Percentiles rank a stretch among this genome's conserved stretches.
Conservation (phyloP, 2,113 vertebrate genomes). For the Oreochromis tanganicae region DNA sequence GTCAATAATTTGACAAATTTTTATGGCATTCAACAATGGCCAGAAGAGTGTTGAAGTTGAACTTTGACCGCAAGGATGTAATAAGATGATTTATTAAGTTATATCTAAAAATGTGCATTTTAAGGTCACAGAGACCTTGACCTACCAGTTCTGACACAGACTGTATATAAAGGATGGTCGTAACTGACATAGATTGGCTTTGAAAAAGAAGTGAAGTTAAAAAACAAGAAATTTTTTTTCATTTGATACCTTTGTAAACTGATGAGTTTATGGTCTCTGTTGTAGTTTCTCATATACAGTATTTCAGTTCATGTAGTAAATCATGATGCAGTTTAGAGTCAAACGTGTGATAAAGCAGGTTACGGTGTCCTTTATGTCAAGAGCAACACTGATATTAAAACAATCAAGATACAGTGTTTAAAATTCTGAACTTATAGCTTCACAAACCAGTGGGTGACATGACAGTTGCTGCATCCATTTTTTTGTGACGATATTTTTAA, state of each 20-base stretch:
- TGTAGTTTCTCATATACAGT: not conserved
- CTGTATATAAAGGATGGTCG: not conserved
- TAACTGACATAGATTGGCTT: not conserved
- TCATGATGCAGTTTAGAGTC: not conserved
- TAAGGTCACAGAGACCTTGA: not conserved
- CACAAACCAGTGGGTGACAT: not conserved
- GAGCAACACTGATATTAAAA: not conserved
- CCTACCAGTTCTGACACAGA: not conserved
- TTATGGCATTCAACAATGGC: not conserved
- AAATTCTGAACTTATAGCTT: not conserved
- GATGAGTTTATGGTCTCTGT: not conserved
- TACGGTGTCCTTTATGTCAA: accelerated
- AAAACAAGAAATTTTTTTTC: not conserved
- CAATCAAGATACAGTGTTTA: not conserved
- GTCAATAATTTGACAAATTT: not conserved
- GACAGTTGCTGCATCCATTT: not conserved
- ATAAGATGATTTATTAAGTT: not conserved
- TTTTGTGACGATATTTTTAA: not conserved
- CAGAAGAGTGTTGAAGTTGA: not conserved
- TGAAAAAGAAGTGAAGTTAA: not conserved
- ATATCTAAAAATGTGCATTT: not conserved
- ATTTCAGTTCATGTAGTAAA: not conserved
- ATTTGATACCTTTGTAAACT: not conserved
- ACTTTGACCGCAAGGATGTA: not conserved
- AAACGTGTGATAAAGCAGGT: not conserved